These are phyloP conservation scores for Eueremaeus valkanovi DNA, from an alignment of 2,888 invertebrate species.

Conservation along the genomic window DNA sequence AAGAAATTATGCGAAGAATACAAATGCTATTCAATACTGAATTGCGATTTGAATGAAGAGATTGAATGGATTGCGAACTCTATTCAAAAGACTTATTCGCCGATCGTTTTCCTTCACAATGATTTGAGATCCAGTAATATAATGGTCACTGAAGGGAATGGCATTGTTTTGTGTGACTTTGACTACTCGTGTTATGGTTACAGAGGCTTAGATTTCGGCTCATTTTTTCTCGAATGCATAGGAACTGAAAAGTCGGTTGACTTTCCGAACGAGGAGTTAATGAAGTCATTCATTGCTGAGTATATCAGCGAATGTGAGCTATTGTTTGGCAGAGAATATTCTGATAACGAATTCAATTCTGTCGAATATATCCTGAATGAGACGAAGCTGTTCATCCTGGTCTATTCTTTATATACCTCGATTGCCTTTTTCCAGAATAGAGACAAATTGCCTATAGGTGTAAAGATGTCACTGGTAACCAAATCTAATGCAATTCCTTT, in stretches of 20 bases:
- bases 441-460: too few relatives aligned
- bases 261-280: background rate
- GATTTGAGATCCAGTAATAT: slow-evolving; percentile 28
- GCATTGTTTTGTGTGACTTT: slow-evolving; percentile 5
- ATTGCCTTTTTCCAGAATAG: too few relatives aligned
- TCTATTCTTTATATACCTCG: too few relatives aligned
- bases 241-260: background rate
- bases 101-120: slow-evolving; percentile 24
- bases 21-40: slow-evolving; percentile 4
- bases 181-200: slow-evolving; percentile 18
- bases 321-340: background rate
- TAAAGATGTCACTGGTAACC: too few relatives aligned
- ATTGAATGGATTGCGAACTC: slow-evolving; percentile 13
- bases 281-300: background rate
- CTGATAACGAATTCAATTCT: background rate
- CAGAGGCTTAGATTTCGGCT: slow-evolving; percentile 19
- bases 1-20: slow-evolving; percentile 6
- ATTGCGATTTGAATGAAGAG: slow-evolving; percentile 24
- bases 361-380: background rate
- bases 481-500: too few relatives aligned
- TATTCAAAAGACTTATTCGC: background rate
- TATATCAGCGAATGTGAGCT: background rate
- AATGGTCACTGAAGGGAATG: background rate
- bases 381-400: background rate
- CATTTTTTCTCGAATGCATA: background rate